Base-by-base conservation (phyloP, 2,113 vertebrate species). In the Dendrocopos noguchii region DNA sequence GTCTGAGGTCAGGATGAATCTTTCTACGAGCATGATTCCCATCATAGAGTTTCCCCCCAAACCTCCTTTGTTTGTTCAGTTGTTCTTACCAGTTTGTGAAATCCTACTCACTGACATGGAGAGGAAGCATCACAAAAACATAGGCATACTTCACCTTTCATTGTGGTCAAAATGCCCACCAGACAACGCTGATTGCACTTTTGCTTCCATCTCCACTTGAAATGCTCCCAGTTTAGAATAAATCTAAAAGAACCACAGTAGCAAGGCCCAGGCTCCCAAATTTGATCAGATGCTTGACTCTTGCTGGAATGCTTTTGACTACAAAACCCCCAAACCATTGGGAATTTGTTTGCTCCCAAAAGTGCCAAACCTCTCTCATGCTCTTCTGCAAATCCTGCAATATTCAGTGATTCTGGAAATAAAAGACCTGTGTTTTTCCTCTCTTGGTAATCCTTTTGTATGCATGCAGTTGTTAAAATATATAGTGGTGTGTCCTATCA, bases 231-330 rank as follows among this genome's bases (percentile, higher is more conserved):
- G 15, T 42, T 79, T 68, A 34, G 47, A 82, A 33, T 4, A 39
- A 47, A 47, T 15, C 42, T 53, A 70, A 85, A 81, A 33, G 10
- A 59, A 76, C 91, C 6, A 20, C 29, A 61, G 4, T 6, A 63
- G 36, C 17, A 44, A 59, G n/a, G 34, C 17, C 13, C 36, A 52
- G 11, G n/a, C 11, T 59, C 65, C 21, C 4, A 5, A 56, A 56
- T 0, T 0, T 3, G 1, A 47, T 4, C 15, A 72, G 14, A 15
- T 42, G 4, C 20, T 57, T 64, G 52, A 64, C 9, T 42, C 71
- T 7, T 12, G 10, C 55, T 67, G 19, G 44, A 74, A 76, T 33
- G 15, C 14, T 95, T 92, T 74, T 80, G 15, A 53, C 2, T 14
- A 74, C 13, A 83, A 64, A 84, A 83, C 4, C 4, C 34, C 22